Evolutionary conservation across 2,888 invertebrate species (phyloP).

Genomic region (Drosophila kuntzei): DNA sequence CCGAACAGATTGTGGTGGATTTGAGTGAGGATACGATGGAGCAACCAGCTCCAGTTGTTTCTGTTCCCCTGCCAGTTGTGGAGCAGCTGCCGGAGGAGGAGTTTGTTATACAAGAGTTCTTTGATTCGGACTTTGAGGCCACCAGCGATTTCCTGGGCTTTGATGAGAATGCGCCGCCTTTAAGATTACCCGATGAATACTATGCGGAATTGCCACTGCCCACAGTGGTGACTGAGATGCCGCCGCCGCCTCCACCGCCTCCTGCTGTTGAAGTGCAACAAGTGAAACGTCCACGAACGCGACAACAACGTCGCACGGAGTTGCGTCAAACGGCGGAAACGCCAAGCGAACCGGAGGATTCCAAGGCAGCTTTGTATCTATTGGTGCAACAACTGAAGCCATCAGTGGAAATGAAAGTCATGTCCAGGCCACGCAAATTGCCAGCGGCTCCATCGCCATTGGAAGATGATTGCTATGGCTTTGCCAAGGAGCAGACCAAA

Average conservation of each 20-base stretch:
- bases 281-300: constrained; percentile 45
- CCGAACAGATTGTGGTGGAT: constrained; percentile 55
- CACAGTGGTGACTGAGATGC: constrained; percentile 1
- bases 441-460: neutral
- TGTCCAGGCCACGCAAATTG: neutral
- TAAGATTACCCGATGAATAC: constrained; percentile 45
- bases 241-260: constrained; percentile 13
- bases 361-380: constrained; percentile 44
- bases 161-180: constrained; percentile 43
- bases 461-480: constrained; percentile 53
- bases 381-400: constrained; percentile 58
- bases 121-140: constrained; percentile 44
- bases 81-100: constrained; percentile 29
- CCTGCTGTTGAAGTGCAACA: neutral
- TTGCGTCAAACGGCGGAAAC: neutral
- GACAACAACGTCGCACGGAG: constrained; percentile 43
- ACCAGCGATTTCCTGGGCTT: constrained; percentile 60
- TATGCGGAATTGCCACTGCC: constrained; percentile 37
- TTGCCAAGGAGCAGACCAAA: constrained; percentile 33
- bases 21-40: constrained; percentile 56
- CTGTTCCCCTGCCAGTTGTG: neutral
- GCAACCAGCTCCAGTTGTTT: neutral
- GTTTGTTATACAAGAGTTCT: constrained; percentile 6
- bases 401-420: constrained; percentile 10
- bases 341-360: constrained; percentile 31